A percentile compares a stretch with the other conserved stretches of the same genome.
These are phyloP conservation scores for Aotus griseimembra DNA, from an alignment of 2,797 vertebrate species.

Conservation along the genomic window DNA sequence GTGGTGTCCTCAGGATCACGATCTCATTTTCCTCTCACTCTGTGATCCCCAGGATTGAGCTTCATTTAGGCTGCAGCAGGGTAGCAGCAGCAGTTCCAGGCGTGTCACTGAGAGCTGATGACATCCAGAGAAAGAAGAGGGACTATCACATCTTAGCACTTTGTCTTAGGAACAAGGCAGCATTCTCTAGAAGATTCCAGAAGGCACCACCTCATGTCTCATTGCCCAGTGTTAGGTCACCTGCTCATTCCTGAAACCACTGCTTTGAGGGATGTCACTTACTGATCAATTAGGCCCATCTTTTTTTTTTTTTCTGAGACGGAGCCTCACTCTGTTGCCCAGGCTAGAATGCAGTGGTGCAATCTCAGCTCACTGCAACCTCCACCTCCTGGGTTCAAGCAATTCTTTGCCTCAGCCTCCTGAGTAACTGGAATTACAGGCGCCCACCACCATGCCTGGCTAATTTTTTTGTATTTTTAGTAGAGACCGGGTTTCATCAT, in stretches of 20 bases:
- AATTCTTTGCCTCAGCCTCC: too few species aligned
- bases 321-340: too few species aligned
- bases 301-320: not conserved
- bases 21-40: not conserved
- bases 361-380: too few species aligned
- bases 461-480: too few species aligned
- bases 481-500: too few species aligned
- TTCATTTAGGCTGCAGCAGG: not conserved
- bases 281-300: not conserved
- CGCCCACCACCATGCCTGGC: too few species aligned
- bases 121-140: not conserved
- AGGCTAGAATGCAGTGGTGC: too few species aligned
- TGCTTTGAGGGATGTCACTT: not conserved
- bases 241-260: not conserved
- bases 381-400: too few species aligned
- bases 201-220: not conserved
- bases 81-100: not conserved
- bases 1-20: not conserved
- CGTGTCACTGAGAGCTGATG: not conserved
- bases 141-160: not conserved
- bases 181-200: not conserved
- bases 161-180: not conserved
- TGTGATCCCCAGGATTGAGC: not conserved
- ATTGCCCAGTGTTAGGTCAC: not conserved
- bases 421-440: too few species aligned